These are phyloP conservation scores for Athalia cordata DNA, from an alignment of 2,888 invertebrate genomes.

Conservation along the genomic window DNA sequence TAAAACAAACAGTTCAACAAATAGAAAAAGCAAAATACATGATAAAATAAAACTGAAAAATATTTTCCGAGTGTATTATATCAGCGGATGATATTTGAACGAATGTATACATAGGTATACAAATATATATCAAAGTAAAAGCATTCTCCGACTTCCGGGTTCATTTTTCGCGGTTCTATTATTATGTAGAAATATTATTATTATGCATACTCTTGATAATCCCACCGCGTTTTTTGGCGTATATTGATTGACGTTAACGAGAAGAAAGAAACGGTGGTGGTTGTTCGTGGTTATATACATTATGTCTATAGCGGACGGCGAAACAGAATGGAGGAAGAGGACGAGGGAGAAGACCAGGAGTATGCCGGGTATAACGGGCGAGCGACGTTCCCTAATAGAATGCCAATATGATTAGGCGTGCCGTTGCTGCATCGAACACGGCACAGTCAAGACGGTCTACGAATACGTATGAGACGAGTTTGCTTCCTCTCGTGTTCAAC, in stretches of 20 bases:
- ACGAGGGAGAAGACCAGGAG: constrained; percentile 27
- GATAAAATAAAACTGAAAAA: no score
- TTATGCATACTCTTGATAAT: no score
- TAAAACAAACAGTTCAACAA: no score
- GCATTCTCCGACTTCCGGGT: no score
- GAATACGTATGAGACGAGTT: constrained; percentile 29
- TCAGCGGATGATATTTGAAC: no score
- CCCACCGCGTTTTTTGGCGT: not conserved
- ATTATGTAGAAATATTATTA: no score
- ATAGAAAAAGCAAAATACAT: no score
- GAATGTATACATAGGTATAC: no score
- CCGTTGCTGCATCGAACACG: constrained; percentile 63
- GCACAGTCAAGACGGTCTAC: constrained; percentile 14
- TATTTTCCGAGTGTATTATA: no score
- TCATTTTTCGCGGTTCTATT: no score
- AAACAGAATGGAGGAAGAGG: constrained; percentile 21
- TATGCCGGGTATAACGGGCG: constrained; percentile 52
- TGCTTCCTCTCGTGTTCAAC: not conserved
- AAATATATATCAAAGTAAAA: no score
- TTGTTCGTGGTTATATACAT: not conserved
- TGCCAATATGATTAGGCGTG: constrained; percentile 69
- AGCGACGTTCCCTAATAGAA: constrained; percentile 66
- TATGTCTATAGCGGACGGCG: constrained; percentile 10
- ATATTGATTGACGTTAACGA: constrained; percentile 37
- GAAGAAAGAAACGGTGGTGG: not conserved